Percentiles rank a stretch among this genome's conserved stretches.
Conservation (phyloP, 37 sponge, comb jelly and placozoan genomes). For the Halisarca cf. caerulea region DNA sequence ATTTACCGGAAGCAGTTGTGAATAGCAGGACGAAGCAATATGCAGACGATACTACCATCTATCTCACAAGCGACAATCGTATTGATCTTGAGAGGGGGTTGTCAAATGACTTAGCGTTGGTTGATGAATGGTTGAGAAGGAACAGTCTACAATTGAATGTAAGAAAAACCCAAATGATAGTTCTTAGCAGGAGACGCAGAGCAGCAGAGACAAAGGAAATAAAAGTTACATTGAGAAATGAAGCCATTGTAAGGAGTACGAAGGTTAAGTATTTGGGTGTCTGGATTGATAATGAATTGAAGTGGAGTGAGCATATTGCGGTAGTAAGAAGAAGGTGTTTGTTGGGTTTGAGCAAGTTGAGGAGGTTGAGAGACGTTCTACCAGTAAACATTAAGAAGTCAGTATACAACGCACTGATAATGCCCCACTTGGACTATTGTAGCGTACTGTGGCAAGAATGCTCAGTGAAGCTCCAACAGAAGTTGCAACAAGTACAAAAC, state of each 20-base stretch:
- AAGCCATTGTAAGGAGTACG: not conserved
- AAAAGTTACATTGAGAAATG: not conserved
- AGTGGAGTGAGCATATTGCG: slow-evolving; percentile 14
- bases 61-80: too few relatives aligned
- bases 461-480: not conserved
- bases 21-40: too few relatives aligned
- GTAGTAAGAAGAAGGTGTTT: slow-evolving; percentile 20
- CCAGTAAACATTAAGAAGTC: not conserved
- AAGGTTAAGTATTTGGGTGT: slow-evolving; percentile 22
- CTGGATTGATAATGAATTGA: slow-evolving; percentile 17
- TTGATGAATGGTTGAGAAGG: too few relatives aligned
- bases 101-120: too few relatives aligned
- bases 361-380: not conserved
- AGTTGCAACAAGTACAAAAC: slow-evolving; percentile 14
- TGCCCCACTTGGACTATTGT: slow-evolving; percentile 30
- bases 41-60: too few relatives aligned
- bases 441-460: slow-evolving; percentile 26
- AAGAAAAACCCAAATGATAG: too few relatives aligned
- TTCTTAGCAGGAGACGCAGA: too few relatives aligned
- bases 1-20: too few relatives aligned
- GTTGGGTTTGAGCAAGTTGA: not conserved
- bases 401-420: slow-evolving; percentile 1
- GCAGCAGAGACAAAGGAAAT: not conserved
- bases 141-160: too few relatives aligned
- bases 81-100: too few relatives aligned